A percentile compares a stretch with the other conserved stretches of the same genome.
phyloP scores from a whole-genome alignment of 2,113 vertebrate genomes.

The Dunckerocampus dactyliophorus region DNA sequence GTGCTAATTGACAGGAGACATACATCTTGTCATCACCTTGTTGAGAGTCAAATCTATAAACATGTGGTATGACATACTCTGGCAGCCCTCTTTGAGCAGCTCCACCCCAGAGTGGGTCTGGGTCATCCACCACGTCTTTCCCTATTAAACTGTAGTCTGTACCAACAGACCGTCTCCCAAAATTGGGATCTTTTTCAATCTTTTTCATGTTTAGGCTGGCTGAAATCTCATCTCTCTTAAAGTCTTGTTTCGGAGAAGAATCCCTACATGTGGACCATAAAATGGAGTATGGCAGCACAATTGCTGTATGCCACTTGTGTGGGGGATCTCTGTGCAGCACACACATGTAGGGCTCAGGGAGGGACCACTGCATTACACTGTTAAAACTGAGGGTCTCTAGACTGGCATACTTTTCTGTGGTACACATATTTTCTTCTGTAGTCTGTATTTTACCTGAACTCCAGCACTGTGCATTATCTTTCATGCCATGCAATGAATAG shows the following conservation, averaged over 20 bases:
- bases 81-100: slow-evolving; percentile 16
- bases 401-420: slow-evolving; percentile 16
- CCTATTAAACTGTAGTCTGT: not conserved
- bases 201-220: slow-evolving; percentile 4
- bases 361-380: slow-evolving; percentile 25
- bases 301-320: slow-evolving; percentile 24
- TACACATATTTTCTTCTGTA: not conserved
- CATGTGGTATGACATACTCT: slow-evolving; percentile 35
- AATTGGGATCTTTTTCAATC: not conserved
- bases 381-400: slow-evolving; percentile 14
- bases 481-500: slow-evolving; percentile 9
- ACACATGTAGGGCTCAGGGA: slow-evolving; percentile 22
- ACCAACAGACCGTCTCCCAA: not conserved
- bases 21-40: slow-evolving; percentile 1
- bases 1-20: slow-evolving; percentile 5
- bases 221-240: not conserved
- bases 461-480: slow-evolving; percentile 3
- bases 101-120: not conserved
- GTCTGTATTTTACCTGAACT: not conserved
- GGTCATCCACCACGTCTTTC: not conserved
- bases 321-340: slow-evolving; percentile 26
- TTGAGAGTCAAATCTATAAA: slow-evolving; percentile 13
- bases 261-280: slow-evolving; percentile 34
- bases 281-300: slow-evolving; percentile 23
- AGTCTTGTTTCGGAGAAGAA: slow-evolving; percentile 20